Base-by-base conservation (phyloP, 1,140 invertebrate genomes). In the Elymnias hypermnestra region DNA sequence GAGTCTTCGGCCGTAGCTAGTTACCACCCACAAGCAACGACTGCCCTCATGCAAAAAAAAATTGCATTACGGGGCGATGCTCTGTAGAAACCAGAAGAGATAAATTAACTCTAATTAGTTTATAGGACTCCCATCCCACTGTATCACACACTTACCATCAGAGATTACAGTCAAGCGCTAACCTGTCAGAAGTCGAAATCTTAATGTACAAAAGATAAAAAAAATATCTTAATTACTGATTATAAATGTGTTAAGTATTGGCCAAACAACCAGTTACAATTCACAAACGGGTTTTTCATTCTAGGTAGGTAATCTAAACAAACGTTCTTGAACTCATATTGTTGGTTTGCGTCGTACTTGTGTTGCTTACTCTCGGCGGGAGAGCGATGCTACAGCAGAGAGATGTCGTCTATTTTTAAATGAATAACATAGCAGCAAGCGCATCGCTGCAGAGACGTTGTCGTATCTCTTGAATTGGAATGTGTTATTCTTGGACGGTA, bases 321-420 rank as follows among this genome's bases (percentile, higher is more conserved):
- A 65, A 72, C 66, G 40, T 56, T 53, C 48, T 43, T 60, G 45
- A 61, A 55, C 36, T 54, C 52, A 54, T 59, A 56, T 45, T 59
- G 53, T 58, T 63, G 50, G 23, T 29, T 57, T 47, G 23, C 36
- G 57, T 63, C 60, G 63, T 43, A 57, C 72, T 71, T 69, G 68
- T 62, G 58, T 72, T 60, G 63, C 68, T 72, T 70, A 69, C 72
- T 73, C 70, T 83, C 63, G 70, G 68, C 61, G 77, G 79, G 79
- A 83, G 79, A 82, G 72, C 74, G 63, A 42, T 75, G 69, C 68
- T 75, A 61, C 63, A 69, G 67, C 69, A 72, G 66, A 68, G 73
- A 76, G 74, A 81, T 69, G 67, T 69, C 63, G 62, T 72, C 75
- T 83, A 83, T 83, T 83, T 82, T 76, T 83, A 83, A 63, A 63